phyloP scores from a whole-genome alignment of 2,113 vertebrate genomes.

The Notothenia coriiceps region DNA sequence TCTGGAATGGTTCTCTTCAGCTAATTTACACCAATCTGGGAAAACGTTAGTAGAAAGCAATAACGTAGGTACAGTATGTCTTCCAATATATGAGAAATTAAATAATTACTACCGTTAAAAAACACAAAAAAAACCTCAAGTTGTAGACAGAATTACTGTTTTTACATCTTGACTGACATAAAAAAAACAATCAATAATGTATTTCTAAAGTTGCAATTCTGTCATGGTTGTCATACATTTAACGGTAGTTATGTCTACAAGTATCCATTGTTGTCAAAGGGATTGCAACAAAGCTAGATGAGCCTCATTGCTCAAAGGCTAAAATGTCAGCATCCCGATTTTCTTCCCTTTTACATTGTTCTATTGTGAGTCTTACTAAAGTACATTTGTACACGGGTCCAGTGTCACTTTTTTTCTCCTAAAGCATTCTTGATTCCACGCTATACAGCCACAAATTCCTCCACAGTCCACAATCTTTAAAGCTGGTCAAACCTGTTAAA shows the following conservation, averaged over 20 bases:
- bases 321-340: not conserved
- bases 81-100: too few relatives aligned
- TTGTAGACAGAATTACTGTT: too few relatives aligned
- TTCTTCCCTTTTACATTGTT: not conserved
- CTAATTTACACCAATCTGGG: not conserved
- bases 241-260: not conserved
- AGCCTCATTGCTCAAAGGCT: too few relatives aligned
- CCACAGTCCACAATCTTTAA: constrained; percentile 59
- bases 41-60: not conserved
- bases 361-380: constrained; percentile 1
- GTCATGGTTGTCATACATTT: not conserved
- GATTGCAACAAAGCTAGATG: not conserved
- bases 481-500: constrained; percentile 78
- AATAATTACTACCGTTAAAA: not conserved
- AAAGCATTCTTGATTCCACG: constrained; percentile 31
- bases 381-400: not conserved
- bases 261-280: not conserved
- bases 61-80: not conserved
- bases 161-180: not conserved
- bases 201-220: not conserved
- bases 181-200: not conserved
- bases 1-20: not conserved
- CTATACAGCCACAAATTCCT: constrained; percentile 49
- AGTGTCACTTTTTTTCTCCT: constrained; percentile 17
- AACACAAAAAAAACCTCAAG: not conserved